Evolutionary conservation across 2,888 invertebrate genomes (phyloP).

Genomic region (Cylloceria caligata): DNA sequence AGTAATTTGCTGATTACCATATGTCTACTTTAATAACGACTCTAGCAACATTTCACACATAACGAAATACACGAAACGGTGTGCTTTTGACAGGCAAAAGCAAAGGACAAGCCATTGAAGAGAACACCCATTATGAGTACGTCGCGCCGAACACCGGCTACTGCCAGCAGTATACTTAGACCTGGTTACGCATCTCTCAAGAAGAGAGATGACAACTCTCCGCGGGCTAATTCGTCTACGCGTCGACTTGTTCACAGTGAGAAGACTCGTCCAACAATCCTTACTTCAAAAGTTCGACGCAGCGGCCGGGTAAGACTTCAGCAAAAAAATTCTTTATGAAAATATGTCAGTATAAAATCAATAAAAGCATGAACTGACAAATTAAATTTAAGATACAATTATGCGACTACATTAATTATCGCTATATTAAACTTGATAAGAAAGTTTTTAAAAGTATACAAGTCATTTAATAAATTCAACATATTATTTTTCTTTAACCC

Average conservation of each 20-base stretch:
- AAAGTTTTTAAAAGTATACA: too few species aligned
- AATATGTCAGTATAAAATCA: too few species aligned
- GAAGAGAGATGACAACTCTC: conserved; percentile 73
- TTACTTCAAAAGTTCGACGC: conserved; percentile 71
- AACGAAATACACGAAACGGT: conserved; percentile 77
- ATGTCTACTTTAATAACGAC: background rate
- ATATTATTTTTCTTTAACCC: too few species aligned
- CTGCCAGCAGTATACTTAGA: conserved; percentile 72
- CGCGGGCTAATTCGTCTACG: conserved; percentile 69
- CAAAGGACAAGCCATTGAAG: conserved; percentile 79
- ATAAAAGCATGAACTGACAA: too few species aligned
- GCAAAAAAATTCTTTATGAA: background rate
- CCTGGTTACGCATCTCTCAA: conserved; percentile 76
- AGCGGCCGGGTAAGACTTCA: conserved; percentile 71
- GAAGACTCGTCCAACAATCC: conserved; percentile 70
- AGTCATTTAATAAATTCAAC: too few species aligned
- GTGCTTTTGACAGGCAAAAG: conserved; percentile 86
- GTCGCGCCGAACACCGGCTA: conserved; percentile 77
- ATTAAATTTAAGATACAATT: too few species aligned
- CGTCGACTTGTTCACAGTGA: conserved; percentile 74
- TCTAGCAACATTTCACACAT: background rate
- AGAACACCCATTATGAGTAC: conserved; percentile 78
- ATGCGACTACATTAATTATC: too few species aligned
- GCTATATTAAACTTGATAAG: too few species aligned
- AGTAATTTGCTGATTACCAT: conserved; percentile 51